A percentile compares a stretch with the other conserved stretches of the same genome.
Conservation (phyloP, 2,797 vertebrate species). For the Poeciliopsis infans region DNA sequence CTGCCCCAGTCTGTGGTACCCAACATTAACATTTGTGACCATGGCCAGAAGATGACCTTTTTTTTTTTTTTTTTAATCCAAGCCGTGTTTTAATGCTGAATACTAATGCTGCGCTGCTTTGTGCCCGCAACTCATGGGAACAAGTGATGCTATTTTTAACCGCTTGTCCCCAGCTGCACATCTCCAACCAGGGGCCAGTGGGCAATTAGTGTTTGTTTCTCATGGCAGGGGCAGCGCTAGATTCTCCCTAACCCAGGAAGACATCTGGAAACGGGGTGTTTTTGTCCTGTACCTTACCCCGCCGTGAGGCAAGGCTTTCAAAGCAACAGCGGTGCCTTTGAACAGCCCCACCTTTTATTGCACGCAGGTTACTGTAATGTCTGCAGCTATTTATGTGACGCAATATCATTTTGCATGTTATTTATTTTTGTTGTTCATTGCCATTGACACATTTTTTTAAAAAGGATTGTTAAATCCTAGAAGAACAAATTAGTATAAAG, state of each 20-base stretch:
- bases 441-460: background rate
- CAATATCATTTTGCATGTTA: background rate
- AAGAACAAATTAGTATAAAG: background rate
- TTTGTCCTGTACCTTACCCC: conserved; percentile 48
- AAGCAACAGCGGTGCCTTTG: conserved; percentile 17
- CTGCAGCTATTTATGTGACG: conserved; percentile 4
- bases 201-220: conserved; percentile 82
- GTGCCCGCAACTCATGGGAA: conserved; percentile 74
- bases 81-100: conserved; percentile 63
- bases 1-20: conserved; percentile 34
- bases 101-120: conserved; percentile 71
- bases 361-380: conserved; percentile 14
- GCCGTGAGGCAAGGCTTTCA: conserved; percentile 23
- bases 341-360: conserved; percentile 25
- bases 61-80: conserved; percentile 47
- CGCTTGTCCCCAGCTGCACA: conserved; percentile 81
- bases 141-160: conserved; percentile 80
- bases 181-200: conserved; percentile 76
- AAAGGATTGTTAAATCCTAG: background rate
- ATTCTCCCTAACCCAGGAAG: conserved; percentile 73
- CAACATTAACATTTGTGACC: conserved; percentile 66
- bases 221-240: conserved; percentile 67
- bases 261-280: conserved; percentile 72
- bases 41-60: conserved; percentile 71
- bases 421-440: background rate